Percentiles rank a stretch among this genome's conserved stretches.
Evolutionary conservation across 2,113 vertebrate genomes (phyloP).

Genomic region (Acrocephalus arundinaceus): DNA sequence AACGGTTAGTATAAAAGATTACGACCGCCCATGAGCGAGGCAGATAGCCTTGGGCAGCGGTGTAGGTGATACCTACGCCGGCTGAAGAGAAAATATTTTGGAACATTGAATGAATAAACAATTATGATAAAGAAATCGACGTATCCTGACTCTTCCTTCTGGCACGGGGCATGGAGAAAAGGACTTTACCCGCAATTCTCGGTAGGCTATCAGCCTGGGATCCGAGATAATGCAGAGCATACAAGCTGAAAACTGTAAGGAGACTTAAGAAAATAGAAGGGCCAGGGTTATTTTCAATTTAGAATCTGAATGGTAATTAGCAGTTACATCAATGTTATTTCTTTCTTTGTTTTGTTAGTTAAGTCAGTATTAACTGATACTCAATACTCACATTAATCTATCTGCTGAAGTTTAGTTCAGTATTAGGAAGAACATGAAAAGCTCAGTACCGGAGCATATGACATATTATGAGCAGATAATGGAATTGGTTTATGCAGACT

Average conservation of each 20-base stretch:
- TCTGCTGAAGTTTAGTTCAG: background rate
- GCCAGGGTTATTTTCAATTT: background rate
- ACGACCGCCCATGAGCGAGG: too few relatives aligned
- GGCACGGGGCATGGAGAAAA: too few relatives aligned
- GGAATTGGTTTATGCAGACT: background rate
- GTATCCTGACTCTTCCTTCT: too few relatives aligned
- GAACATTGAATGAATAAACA: too few relatives aligned
- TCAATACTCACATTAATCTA: background rate
- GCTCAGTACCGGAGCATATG: background rate
- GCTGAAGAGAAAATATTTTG: too few relatives aligned
- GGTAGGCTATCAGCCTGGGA: too few relatives aligned
- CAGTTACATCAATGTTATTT: background rate
- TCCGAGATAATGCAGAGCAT: background rate
- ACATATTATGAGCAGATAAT: background rate
- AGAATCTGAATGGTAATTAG: background rate
- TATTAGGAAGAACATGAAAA: background rate
- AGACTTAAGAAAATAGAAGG: background rate
- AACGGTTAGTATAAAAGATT: too few relatives aligned
- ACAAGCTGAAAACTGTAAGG: background rate
- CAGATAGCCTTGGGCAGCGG: too few relatives aligned
- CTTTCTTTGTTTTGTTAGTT: background rate
- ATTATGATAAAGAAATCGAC: too few relatives aligned
- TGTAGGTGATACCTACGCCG: too few relatives aligned
- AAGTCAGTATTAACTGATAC: background rate
- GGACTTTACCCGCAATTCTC: too few relatives aligned